Percentiles rank a stretch among this genome's conserved stretches.
Conservation (phyloP, 1,140 invertebrate genomes). For the Sycophila sp. region DNA sequence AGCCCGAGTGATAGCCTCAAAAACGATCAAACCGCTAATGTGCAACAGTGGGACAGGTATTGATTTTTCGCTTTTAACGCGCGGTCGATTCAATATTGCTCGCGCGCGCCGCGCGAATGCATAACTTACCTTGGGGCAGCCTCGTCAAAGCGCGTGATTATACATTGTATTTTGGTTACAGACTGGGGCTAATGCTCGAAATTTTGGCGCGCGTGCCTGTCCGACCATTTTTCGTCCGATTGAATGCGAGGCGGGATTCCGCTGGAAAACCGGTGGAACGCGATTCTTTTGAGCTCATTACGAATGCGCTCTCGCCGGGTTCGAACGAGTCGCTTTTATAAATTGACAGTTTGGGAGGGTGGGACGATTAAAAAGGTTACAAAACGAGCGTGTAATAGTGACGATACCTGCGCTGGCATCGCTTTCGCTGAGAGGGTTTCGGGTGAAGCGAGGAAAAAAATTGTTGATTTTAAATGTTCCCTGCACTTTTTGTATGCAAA, state of each 20-base stretch:
- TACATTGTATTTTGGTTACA: slow-evolving; percentile 4
- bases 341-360: too few species aligned
- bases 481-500: too few species aligned
- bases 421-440: too few species aligned
- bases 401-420: too few species aligned
- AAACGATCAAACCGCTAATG: slow-evolving; percentile 26
- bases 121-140: slow-evolving; percentile 10
- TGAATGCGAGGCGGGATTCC: background rate
- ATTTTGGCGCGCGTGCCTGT: background rate
- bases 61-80: slow-evolving; percentile 16
- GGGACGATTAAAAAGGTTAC: too few species aligned
- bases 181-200: background rate
- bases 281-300: background rate
- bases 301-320: background rate
- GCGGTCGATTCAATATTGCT: slow-evolving; percentile 6
- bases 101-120: background rate
- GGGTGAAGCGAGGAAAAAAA: too few species aligned
- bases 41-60: background rate
- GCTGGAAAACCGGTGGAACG: background rate
- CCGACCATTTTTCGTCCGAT: background rate
- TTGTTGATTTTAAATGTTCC: too few species aligned
- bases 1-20: background rate
- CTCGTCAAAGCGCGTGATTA: slow-evolving; percentile 25
- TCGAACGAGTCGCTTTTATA: too few species aligned
- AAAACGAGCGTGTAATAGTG: too few species aligned